These are phyloP conservation scores for Schlechtendalia chinensis DNA, from an alignment of 1,140 invertebrate species.

Conservation along the genomic window DNA sequence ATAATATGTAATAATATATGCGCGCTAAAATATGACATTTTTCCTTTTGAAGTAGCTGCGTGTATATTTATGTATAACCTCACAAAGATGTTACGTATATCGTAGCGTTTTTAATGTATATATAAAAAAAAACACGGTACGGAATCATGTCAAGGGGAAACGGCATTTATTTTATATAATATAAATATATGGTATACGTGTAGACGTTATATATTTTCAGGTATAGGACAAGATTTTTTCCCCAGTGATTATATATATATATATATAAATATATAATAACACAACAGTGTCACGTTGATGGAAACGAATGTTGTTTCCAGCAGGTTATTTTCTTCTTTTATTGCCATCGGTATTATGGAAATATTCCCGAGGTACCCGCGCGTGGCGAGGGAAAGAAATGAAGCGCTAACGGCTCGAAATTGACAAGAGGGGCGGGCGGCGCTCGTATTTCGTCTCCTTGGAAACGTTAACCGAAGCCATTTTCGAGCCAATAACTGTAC, in stretches of 20 bases:
- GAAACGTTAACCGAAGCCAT: slow-evolving; percentile 48
- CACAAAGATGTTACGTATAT: too few relatives aligned
- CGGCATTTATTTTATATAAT: background rate
- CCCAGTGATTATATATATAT: too few relatives aligned
- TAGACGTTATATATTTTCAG: background rate
- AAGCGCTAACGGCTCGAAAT: slow-evolving; percentile 40
- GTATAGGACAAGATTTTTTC: background rate
- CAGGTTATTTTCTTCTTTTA: background rate
- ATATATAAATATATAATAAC: too few relatives aligned
- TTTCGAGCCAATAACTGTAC: slow-evolving; percentile 37
- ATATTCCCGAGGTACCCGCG: background rate
- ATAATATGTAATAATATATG: too few relatives aligned
- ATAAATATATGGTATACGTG: background rate
- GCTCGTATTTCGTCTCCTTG: slow-evolving; percentile 30
- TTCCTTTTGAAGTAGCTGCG: too few relatives aligned
- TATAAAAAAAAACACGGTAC: background rate
- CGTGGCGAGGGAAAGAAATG: slow-evolving; percentile 11
- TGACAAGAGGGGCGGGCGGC: background rate
- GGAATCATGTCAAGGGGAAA: background rate
- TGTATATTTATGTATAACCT: too few relatives aligned
- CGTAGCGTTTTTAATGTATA: too few relatives aligned
- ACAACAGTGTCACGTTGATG: background rate
- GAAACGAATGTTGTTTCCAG: slow-evolving; percentile 7
- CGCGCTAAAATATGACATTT: too few relatives aligned
- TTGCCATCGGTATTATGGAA: background rate